A percentile compares a stretch with the other conserved stretches of the same genome.
Conservation (phyloP, 2,113 vertebrate species). For the Notarius quadriscutis region DNA sequence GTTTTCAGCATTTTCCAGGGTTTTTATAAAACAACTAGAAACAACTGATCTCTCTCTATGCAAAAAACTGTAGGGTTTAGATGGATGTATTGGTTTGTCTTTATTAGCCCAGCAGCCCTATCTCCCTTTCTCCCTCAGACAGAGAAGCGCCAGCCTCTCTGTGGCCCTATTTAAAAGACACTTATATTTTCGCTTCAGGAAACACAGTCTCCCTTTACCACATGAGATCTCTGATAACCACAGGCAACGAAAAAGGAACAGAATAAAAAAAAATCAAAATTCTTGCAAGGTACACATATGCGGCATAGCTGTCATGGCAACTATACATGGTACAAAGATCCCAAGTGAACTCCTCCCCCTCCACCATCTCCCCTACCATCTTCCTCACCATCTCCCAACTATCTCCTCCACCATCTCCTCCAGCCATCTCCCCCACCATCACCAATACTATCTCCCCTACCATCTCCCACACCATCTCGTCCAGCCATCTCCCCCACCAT, state of each 20-base stretch:
- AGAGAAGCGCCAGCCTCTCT: slow-evolving; percentile 27
- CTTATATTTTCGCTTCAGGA: slow-evolving; percentile 56
- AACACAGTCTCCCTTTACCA: slow-evolving; percentile 35
- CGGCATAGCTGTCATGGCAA: slow-evolving; percentile 52
- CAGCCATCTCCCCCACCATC: neutral
- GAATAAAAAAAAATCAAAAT: slow-evolving; percentile 46
- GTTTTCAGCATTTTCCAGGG: slow-evolving; percentile 12
- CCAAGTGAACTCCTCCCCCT: slow-evolving; percentile 21
- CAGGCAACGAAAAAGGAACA: slow-evolving; percentile 16
- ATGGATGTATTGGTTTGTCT: slow-evolving; percentile 44
- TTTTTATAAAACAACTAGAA: slow-evolving; percentile 14
- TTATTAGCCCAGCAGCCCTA: slow-evolving; percentile 46
- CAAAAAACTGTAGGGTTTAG: neutral
- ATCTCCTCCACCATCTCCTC: neutral
- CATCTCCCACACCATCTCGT: neutral
- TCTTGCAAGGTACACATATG: slow-evolving; percentile 43
- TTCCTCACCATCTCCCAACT: neutral
- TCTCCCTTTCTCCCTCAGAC: slow-evolving; percentile 46
- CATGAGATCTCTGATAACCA: slow-evolving; percentile 44
- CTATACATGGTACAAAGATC: slow-evolving; percentile 39
- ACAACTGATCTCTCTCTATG: neutral
- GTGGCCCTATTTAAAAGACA: slow-evolving; percentile 56
- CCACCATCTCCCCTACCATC: neutral
- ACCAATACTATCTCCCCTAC: neutral
- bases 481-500: neutral